phyloP scores from a whole-genome alignment of 2,113 vertebrate genomes.

The Desmodus rotundus region DNA sequence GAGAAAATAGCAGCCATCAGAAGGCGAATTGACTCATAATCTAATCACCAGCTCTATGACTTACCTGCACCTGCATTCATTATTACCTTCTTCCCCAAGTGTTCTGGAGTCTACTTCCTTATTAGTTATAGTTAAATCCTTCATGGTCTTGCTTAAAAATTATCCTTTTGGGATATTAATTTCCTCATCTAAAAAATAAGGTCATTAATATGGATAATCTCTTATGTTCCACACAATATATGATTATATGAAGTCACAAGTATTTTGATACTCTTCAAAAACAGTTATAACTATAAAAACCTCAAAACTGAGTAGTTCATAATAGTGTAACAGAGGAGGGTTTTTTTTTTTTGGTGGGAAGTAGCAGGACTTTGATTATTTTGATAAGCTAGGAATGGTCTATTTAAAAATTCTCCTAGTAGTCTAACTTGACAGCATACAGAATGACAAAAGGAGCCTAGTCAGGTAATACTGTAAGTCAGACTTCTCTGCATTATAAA shows the following conservation, averaged over 20 bases:
- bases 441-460: constrained; percentile 5
- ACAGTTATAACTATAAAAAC: background rate
- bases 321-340: background rate
- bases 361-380: background rate
- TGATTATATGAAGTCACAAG: background rate
- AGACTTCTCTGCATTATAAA: constrained; percentile 51
- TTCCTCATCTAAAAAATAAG: background rate
- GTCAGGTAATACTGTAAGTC: background rate
- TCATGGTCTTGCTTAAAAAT: background rate
- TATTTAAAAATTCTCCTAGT: constrained; percentile 8
- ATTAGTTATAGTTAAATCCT: background rate
- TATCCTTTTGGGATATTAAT: background rate
- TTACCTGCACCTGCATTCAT: background rate
- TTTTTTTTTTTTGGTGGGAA: background rate
- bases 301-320: background rate
- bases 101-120: background rate
- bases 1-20: background rate
- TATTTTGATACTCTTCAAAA: background rate
- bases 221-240: background rate
- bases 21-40: background rate
- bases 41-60: background rate
- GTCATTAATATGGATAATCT: background rate
- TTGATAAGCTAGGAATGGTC: background rate
- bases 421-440: background rate
- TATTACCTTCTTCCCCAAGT: background rate